Base-by-base conservation (phyloP, 2,888 invertebrate genomes). In the Stenolophus ochropezus region DNA sequence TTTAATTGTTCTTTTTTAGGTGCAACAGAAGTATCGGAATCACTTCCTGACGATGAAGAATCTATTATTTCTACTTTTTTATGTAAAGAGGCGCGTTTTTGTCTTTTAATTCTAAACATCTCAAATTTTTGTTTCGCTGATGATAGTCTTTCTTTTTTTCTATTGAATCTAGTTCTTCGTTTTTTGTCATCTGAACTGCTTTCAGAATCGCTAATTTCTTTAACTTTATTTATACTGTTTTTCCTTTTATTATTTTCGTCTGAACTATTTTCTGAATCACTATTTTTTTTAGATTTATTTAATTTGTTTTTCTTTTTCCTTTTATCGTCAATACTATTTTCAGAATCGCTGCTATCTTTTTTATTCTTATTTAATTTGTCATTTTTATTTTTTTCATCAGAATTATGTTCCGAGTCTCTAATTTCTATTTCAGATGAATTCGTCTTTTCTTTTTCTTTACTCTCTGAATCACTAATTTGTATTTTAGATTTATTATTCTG, bases 121-220 rank as follows among this genome's bases (percentile, higher is more conserved):
- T 16, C 33, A 33, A 47, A 23, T 16, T 82, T 77, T 65, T 73
- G 78, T 65, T 65, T 82, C 3, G 83, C 75, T 81, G 18, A 82
- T 25, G 1, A 11, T 42, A 42, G 33, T 42, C 18, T 58, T 27
- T 71, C 53, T 47, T 53, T 6, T 71, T 71, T 77, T 14, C 6
- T 58, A 77, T 21, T 18, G 65, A 71, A 25, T 27, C 65, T 14
- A 27, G 18, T 18, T 6, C 65, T 27, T 69, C 33, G 27, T 11
- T 69, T 69, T 69, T 18, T 33, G 8, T 69, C 65, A 18, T 18
- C 14, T 18, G 65, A 69, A 27, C 65, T 69, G 4, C 4, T 6
- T 6, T 27, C 27, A 3, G 33, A 61, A 61, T 49, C 25, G 1
- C 27, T 69, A 16, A 21, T 73, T 49, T 73, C 49, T 14, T 42